Evolutionary conservation across 2,888 invertebrate species (phyloP), one percentile per base, ranked within the genome.

Genomic region (Apoderus coryli): DNA sequence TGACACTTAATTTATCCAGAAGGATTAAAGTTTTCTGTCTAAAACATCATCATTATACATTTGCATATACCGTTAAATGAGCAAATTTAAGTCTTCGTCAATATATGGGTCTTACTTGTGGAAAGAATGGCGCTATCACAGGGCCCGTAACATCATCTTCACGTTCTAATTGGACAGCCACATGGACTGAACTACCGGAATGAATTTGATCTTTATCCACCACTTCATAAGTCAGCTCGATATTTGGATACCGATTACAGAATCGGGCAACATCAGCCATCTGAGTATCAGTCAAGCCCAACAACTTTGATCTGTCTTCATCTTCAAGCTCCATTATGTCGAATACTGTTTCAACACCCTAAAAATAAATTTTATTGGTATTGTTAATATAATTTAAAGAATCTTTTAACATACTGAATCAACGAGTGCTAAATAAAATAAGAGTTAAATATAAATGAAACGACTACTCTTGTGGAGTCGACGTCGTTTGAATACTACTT

Each of bases 191-290:
- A 11, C 81, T 78, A 5, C 90, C 90, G 2, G 78, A 79, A 52
- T 71, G 69, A 9, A 89, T 68, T 37, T 65, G 66, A 35, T 86
- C 81, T 47, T 78, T 80, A 37, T 84, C 79, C 32, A 75, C 63
- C 3, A 96, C 81, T 60, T 95, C 88, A 45, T 90, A 93, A 1
- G 75, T 78, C 52, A 96, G 72, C 53, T 98, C 96, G 39, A 98
- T 96, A 56, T 96, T 95, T 1, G 98, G 98, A 58, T 99, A 99
- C 10, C 95, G 69, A 63, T 98, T 98, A 57, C 96, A 99, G 69
- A 98, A 99, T 22, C 88, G 69, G 0, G 96, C 98, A 1, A 99
- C 96, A 55, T 98, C 98, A 0, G 88, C 88, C 84, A 96, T 90
- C 63, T 98, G 86, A 0, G 67, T 53, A 35, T 92, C 81, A 1